Conservation (phyloP, 2,113 vertebrate genomes). For the Amblyopsis rosae region DNA sequence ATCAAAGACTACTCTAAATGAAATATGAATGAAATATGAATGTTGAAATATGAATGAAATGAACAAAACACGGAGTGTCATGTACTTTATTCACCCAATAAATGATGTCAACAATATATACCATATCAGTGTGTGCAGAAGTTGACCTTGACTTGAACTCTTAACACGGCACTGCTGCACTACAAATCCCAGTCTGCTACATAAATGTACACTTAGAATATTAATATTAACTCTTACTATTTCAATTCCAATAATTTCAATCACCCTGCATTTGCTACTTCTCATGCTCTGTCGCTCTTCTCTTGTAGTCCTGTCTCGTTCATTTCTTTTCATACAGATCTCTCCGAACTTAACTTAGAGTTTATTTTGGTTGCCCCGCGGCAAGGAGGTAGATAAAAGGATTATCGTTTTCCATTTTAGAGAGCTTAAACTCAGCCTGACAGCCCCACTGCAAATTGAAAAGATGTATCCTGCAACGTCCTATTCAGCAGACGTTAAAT, state of each 20-base stretch:
- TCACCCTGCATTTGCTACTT: neutral
- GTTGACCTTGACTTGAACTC: too few species aligned
- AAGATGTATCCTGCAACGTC: slow-evolving; percentile 46
- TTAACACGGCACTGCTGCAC: too few species aligned
- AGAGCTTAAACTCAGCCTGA: slow-evolving; percentile 56
- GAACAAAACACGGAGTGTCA: too few species aligned
- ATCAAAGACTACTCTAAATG: too few species aligned
- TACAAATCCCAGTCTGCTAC: too few species aligned
- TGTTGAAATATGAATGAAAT: too few species aligned
- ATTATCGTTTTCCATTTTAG: slow-evolving; percentile 58
- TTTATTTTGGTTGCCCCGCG: slow-evolving; percentile 48
- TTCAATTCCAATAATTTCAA: neutral
- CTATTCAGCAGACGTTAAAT: slow-evolving; percentile 46
- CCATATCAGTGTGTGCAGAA: too few species aligned
- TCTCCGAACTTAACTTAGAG: slow-evolving; percentile 20
- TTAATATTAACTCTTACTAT: neutral
- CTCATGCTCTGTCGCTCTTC: neutral
- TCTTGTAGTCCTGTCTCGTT: neutral
- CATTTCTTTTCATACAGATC: slow-evolving; percentile 24
- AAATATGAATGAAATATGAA: too few species aligned
- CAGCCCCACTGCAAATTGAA: slow-evolving; percentile 49
- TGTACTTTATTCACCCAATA: too few species aligned
- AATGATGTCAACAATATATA: too few species aligned
- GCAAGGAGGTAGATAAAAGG: slow-evolving; percentile 61
- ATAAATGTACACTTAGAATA: too few species aligned